A percentile compares a stretch with the other conserved stretches of the same genome.
These are phyloP conservation scores for Protonibea diacanthus DNA, from an alignment of 2,797 vertebrate species.

Conservation along the genomic window DNA sequence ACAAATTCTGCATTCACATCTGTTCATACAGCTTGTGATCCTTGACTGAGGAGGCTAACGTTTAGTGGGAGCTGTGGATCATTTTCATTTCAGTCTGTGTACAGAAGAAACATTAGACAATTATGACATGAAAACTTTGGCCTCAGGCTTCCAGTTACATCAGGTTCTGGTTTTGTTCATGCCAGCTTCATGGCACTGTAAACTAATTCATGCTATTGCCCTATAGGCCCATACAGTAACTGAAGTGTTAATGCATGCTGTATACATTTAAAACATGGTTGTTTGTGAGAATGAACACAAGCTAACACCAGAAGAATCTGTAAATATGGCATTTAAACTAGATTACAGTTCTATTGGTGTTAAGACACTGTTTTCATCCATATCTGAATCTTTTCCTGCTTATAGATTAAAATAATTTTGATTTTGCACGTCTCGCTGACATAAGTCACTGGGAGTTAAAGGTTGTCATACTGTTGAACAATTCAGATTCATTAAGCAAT, in stretches of 20 bases:
- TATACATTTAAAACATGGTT: neutral
- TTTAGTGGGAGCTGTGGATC: too few relatives aligned
- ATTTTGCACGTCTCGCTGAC: neutral
- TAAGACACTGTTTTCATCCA: neutral
- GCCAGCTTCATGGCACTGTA: neutral
- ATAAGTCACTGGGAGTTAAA: neutral
- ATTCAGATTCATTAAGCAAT: neutral
- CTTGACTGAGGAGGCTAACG: too few relatives aligned
- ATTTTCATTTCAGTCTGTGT: too few relatives aligned
- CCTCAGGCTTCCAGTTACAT: too few relatives aligned
- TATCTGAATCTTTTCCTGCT: neutral
- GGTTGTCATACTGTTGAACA: neutral
- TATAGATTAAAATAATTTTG: neutral
- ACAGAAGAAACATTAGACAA: too few relatives aligned
- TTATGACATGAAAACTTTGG: too few relatives aligned
- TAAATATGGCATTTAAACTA: too few relatives aligned
- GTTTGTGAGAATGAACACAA: neutral
- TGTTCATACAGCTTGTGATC: too few relatives aligned
- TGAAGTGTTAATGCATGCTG: neutral
- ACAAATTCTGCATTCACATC: too few relatives aligned
- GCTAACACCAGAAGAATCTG: neutral
- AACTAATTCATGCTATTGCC: neutral
- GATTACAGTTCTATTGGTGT: neutral
- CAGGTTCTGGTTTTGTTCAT: neutral
- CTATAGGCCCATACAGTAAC: too few relatives aligned